Percentiles rank a stretch among this genome's conserved stretches.
phyloP scores from a whole-genome alignment of 2,888 invertebrate genomes.

The Sinelater perroti region DNA sequence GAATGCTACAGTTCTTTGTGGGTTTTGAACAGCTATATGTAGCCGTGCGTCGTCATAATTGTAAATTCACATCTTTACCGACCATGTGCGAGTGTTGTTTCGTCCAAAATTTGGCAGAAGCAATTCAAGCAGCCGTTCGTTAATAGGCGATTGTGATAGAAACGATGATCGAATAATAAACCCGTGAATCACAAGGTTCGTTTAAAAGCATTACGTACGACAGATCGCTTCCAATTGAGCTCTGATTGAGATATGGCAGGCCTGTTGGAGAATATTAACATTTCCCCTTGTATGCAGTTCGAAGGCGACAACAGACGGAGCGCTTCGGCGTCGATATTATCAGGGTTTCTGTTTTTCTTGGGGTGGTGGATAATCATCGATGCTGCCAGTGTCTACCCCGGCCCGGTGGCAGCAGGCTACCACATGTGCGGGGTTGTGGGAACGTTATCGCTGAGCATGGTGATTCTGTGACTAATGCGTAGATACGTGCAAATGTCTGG shows the following conservation, averaged over 20 bases:
- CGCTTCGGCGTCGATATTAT: constrained; percentile 81
- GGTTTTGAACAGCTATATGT: too few species aligned
- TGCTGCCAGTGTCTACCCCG: constrained; percentile 81
- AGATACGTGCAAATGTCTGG: constrained; percentile 82
- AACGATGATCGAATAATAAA: too few species aligned
- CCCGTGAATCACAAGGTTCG: too few species aligned
- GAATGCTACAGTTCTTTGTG: too few species aligned
- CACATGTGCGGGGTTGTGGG: constrained; percentile 95
- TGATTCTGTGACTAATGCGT: constrained; percentile 95
- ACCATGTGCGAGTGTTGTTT: too few species aligned
- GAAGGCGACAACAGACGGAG: constrained; percentile 89
- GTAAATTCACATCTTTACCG: too few species aligned
- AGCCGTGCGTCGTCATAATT: too few species aligned
- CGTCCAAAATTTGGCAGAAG: too few species aligned
- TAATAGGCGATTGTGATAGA: too few species aligned
- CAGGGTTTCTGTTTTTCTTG: constrained; percentile 92
- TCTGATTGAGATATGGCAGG: constrained; percentile 55
- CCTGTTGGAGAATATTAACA: constrained; percentile 74
- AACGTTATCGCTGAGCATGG: constrained; percentile 94
- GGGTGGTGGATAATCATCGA: constrained; percentile 99
- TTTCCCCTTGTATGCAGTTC: constrained; percentile 83
- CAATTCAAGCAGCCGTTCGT: too few species aligned
- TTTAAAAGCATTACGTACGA: too few species aligned
- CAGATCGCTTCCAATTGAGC: too few species aligned
- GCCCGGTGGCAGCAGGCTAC: constrained; percentile 79